phyloP scores from a whole-genome alignment of 2,888 invertebrate species.

The Dryobotodes eremita region DNA sequence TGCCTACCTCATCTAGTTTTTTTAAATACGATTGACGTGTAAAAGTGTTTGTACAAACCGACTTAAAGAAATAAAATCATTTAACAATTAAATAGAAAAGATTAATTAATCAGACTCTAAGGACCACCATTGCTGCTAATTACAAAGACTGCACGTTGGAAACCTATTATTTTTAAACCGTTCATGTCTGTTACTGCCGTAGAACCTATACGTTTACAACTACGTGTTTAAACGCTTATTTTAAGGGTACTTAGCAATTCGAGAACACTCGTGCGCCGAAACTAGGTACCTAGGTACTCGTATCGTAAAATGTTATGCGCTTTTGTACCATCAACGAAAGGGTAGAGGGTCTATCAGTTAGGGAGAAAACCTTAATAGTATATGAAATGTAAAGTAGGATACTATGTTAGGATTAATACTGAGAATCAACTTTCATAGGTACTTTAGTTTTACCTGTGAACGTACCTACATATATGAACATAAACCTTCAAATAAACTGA shows the following conservation, averaged over 20 bases:
- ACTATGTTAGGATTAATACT: not conserved
- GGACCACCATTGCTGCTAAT: too few species aligned
- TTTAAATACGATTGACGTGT: too few species aligned
- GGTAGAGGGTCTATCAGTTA: conserved; percentile 1
- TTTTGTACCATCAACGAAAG: not conserved
- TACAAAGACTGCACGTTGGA: not conserved
- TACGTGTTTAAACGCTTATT: conserved; percentile 57
- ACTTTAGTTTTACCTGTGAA: not conserved
- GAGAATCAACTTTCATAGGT: conserved; percentile 15
- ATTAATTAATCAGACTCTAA: not conserved
- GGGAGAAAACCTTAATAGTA: not conserved
- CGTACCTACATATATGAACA: not conserved
- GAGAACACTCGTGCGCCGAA: conserved; percentile 33
- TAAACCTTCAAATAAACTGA: not conserved
- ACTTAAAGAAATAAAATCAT: too few species aligned
- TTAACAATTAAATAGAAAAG: not conserved
- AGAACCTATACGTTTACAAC: conserved; percentile 32
- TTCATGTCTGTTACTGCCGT: not conserved
- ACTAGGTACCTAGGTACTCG: conserved; percentile 15
- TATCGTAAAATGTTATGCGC: conserved; percentile 62
- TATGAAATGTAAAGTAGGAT: not conserved
- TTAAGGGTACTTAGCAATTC: conserved; percentile 56
- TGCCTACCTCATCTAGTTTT: too few species aligned
- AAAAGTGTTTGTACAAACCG: too few species aligned
- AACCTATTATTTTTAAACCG: conserved; percentile 9